Evolutionary conservation across 2,797 vertebrate species (phyloP), one percentile per base, ranked within the genome.

Genomic region (Onychomys leucogaster): DNA sequence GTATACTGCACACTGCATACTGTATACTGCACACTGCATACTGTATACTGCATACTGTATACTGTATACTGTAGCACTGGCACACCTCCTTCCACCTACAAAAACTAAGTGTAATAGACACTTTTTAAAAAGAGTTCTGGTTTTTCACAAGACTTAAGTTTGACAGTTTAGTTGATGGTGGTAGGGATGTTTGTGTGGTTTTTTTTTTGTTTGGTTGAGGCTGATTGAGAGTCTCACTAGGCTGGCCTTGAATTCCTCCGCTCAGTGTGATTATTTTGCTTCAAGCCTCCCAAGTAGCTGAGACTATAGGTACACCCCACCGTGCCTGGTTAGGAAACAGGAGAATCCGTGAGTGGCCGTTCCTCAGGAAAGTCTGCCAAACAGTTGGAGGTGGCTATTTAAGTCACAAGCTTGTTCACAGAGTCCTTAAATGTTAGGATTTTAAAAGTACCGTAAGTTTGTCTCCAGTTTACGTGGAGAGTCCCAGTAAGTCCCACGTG

Each of bases 391-490:
- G 32, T 77, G 73, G 65, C 5, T 67, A 84, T 76, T 6, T 27
- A 55, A 73, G 19, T 89, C n/a, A 4, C n/a, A 13, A 0, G 2
- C 9, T 25, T 61, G 57, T 21, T 23, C 14, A 37, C 12, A 37
- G 19, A 67, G 59, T 83, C 14, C 93, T 1, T 78, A 89, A 73
- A 61, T 32, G 94, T 95, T 6, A 21, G 37, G 43, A 80, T 59
- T 94, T 93, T 63, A 90, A 67, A 93, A n/a, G 0, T 43, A 83
- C 59, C 6, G 0, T 65, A 73, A 10, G 16, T 57, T 91, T 75
- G 83, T 96, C 84, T 7, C 63, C 71, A 11, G 63, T 34, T 80
- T 17, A 6, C 69, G 97, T 87, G 11, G 16, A 32, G 77, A 97
- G 94, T 75, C 32, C 2, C 13, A 87, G 0, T 65, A 91, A 71